phyloP scores from a whole-genome alignment of 2,797 vertebrate genomes.

The Poeciliopsis paucimaculata region DNA sequence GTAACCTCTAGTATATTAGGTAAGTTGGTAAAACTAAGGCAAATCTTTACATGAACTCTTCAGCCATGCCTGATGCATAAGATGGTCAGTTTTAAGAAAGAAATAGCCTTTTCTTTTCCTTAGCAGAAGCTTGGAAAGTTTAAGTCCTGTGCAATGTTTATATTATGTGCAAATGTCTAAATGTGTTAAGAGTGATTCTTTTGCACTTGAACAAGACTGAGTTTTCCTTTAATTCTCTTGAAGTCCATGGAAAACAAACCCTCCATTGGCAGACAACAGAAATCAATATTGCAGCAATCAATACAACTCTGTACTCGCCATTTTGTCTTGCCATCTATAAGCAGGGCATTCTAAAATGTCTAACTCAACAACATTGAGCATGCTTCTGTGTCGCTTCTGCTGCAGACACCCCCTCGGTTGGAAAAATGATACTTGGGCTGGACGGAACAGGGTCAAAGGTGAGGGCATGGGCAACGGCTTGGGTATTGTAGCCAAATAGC shows the following conservation, averaged over 20 bases:
- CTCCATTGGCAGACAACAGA: slow-evolving; percentile 61
- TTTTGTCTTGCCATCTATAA: slow-evolving; percentile 70
- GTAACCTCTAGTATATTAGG: not conserved
- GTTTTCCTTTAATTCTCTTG: slow-evolving; percentile 39
- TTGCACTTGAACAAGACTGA: slow-evolving; percentile 20
- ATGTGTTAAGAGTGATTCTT: slow-evolving; percentile 23
- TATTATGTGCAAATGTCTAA: slow-evolving; percentile 1
- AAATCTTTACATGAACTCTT: not conserved
- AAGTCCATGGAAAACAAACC: slow-evolving; percentile 54
- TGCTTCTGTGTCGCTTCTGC: slow-evolving; percentile 61
- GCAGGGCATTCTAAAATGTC: slow-evolving; percentile 72
- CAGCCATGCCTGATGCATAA: not conserved
- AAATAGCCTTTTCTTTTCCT: not conserved
- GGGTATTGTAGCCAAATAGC: slow-evolving; percentile 73
- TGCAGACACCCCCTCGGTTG: slow-evolving; percentile 48
- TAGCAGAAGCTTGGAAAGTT: not conserved
- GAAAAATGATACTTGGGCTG: slow-evolving; percentile 77
- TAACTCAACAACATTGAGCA: slow-evolving; percentile 52
- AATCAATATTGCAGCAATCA: slow-evolving; percentile 78
- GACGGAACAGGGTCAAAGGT: slow-evolving; percentile 71
- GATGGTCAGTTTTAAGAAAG: not conserved
- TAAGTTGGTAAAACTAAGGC: not conserved
- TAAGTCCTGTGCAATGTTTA: not conserved
- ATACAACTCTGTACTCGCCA: slow-evolving; percentile 72
- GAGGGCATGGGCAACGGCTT: slow-evolving; percentile 60